phyloP scores from a whole-genome alignment of 2,888 invertebrate species.

The Micropterix aruncella region DNA sequence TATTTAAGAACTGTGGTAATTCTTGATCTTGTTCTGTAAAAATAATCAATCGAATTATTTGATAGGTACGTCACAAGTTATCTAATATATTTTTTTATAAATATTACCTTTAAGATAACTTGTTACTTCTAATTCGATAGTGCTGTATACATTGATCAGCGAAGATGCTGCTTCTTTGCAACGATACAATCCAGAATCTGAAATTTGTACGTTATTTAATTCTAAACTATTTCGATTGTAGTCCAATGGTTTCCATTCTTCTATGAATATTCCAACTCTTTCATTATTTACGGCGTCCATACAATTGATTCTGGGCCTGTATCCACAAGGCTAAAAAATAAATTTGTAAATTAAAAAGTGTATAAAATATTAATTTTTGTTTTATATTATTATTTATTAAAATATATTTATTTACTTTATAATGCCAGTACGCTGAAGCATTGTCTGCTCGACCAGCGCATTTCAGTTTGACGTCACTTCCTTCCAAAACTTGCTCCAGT shows the following conservation, averaged over 20 bases:
- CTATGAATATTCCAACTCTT: neutral
- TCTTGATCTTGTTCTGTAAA: slow-evolving; percentile 8
- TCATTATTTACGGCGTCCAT: slow-evolving; percentile 2
- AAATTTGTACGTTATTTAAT: slow-evolving; percentile 5
- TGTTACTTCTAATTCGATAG: slow-evolving; percentile 9
- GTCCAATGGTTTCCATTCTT: neutral
- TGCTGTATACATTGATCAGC: slow-evolving; percentile 8
- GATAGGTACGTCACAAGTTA: neutral
- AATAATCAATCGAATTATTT: neutral
- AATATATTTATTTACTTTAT: slow-evolving; percentile 11
- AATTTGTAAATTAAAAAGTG: neutral
- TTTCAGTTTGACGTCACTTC: slow-evolving; percentile 7
- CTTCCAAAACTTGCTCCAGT: slow-evolving; percentile 8
- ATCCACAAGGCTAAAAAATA: slow-evolving; percentile 9
- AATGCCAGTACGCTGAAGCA: slow-evolving; percentile 10
- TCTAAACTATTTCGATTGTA: slow-evolving; percentile 4
- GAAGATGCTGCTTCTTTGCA: slow-evolving; percentile 9
- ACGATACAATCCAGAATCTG: slow-evolving; percentile 9
- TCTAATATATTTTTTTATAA: neutral
- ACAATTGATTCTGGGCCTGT: slow-evolving; percentile 6
- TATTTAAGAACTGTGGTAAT: slow-evolving; percentile 9
- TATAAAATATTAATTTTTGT: neutral
- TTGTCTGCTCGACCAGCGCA: slow-evolving; percentile 10
- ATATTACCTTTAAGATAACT: slow-evolving; percentile 3
- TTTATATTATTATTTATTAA: neutral